Evolutionary conservation across 2,113 vertebrate species (phyloP).

Genomic region (Esox niger): DNA sequence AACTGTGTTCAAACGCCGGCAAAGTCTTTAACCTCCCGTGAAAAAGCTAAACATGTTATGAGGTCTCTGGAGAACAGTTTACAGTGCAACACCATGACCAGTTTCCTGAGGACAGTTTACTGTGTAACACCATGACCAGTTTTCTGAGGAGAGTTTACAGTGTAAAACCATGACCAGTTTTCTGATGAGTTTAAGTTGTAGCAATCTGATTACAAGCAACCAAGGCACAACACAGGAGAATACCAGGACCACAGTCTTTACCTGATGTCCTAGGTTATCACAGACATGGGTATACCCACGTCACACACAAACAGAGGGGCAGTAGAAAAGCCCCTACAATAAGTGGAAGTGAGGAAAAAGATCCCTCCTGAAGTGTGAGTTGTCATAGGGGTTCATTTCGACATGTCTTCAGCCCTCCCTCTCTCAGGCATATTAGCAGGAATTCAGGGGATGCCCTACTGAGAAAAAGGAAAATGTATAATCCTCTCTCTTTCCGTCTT

Average conservation of each 20-base stretch:
- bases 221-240: slow-evolving; percentile 5
- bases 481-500: slow-evolving; percentile 11
- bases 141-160: not conserved
- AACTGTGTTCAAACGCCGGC: slow-evolving; percentile 10
- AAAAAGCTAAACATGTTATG: not conserved
- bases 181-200: slow-evolving; percentile 19
- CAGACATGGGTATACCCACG: slow-evolving; percentile 12
- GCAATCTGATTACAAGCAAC: not conserved
- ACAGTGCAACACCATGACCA: slow-evolving; percentile 18
- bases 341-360: slow-evolving; percentile 64
- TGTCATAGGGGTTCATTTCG: slow-evolving; percentile 63
- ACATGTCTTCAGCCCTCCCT: slow-evolving; percentile 26
- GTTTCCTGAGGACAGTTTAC: not conserved
- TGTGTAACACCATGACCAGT: slow-evolving; percentile 13
- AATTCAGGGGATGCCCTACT: not conserved
- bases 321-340: slow-evolving; percentile 43
- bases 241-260: slow-evolving; percentile 9
- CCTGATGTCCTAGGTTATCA: slow-evolving; percentile 7
- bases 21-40: slow-evolving; percentile 14
- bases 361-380: slow-evolving; percentile 62
- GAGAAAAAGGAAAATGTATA: slow-evolving; percentile 2
- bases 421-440: slow-evolving; percentile 39
- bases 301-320: slow-evolving; percentile 4
- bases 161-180: slow-evolving; percentile 3
- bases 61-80: slow-evolving; percentile 12